A percentile compares a stretch with the other conserved stretches of the same genome.
Conservation (phyloP, 1,140 invertebrate species). For the Drosophila teissieri region DNA sequence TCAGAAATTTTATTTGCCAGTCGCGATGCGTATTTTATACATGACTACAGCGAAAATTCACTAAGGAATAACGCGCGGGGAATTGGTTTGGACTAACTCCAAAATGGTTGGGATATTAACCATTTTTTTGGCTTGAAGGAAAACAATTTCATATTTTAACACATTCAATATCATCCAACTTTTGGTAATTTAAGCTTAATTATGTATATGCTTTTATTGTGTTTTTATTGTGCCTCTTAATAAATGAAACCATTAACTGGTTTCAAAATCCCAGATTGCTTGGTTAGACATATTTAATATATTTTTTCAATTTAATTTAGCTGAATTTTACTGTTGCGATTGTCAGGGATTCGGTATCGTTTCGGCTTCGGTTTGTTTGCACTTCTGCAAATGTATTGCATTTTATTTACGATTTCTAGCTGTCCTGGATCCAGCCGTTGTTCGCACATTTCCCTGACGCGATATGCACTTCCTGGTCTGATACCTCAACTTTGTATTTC, state of each 20-base stretch:
- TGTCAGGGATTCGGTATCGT: constrained; percentile 66
- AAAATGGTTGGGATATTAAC: not conserved
- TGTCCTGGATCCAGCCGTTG: constrained; percentile 37
- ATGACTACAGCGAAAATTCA: constrained; percentile 37
- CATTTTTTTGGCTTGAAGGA: not conserved
- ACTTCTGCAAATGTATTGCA: constrained; percentile 71
- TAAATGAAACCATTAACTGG: no score
- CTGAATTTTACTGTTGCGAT: constrained; percentile 43
- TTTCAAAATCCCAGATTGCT: no score
- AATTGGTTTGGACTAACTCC: not conserved
- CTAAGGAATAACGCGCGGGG: constrained; percentile 9
- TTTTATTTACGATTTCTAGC: constrained; percentile 74
- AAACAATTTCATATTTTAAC: no score
- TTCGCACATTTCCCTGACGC: constrained; percentile 66
- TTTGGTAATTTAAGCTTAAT: no score
- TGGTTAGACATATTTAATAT: no score
- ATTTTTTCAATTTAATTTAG: no score
- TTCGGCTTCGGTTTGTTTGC: constrained; percentile 64
- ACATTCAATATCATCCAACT: no score
- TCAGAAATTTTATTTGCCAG: constrained; percentile 65
- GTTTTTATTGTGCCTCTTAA: no score
- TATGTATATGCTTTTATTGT: no score
- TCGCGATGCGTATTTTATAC: constrained; percentile 58
- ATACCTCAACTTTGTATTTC: constrained; percentile 83
- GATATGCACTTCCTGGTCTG: constrained; percentile 77